Base-by-base conservation (phyloP, 2,797 vertebrate species). In the Ptychobarbus kaznakovi region DNA sequence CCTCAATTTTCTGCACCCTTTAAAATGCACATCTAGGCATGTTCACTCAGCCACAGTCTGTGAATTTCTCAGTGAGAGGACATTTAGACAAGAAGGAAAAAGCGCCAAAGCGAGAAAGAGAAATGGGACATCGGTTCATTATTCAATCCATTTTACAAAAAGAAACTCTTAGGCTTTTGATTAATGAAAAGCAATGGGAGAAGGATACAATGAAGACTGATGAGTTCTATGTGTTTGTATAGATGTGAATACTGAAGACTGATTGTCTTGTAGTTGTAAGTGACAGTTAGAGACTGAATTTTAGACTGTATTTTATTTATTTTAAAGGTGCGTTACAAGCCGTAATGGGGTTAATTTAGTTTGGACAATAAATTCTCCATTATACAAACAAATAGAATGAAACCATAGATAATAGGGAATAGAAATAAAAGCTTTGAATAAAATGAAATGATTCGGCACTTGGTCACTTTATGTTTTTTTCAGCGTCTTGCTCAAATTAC, bases 1-100 rank as follows among this genome's bases (percentile, higher is more conserved):
- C 79, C 61, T 75, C 80, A 78, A 82, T 89, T 91, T 89, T 88
- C 65, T 82, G 38, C 69, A 61, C 86, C 75, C 82, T 84, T 87
- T 80, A 75, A 83, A 89, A 88, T 83, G 78, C 82, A 83, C 77
- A 86, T 83, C 66, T 72, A 86, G 88, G 53, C 42, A 74, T 80
- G 63, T 76, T 58, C 20, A 22, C 69, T 46, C 28, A 61, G 44
- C 35, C 56, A 44, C 56, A 73, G 66, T 61, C 40, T 69, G 90
- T 79, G 86, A 88, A 72, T 77, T 49, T 77, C 61, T 83, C 44
- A 16, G 42, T 44, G 76, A 83, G 35, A 66, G 74, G 68, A 66
- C 80, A 81, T 83, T 86, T 68, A 65, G 63, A 80, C 61, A 70
- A 53, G 75, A 65, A 40, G 32, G 70, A 72, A 65, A 44, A 61